These are phyloP conservation scores for Ophion ellenae DNA, from an alignment of 2,888 invertebrate species.

Conservation along the genomic window DNA sequence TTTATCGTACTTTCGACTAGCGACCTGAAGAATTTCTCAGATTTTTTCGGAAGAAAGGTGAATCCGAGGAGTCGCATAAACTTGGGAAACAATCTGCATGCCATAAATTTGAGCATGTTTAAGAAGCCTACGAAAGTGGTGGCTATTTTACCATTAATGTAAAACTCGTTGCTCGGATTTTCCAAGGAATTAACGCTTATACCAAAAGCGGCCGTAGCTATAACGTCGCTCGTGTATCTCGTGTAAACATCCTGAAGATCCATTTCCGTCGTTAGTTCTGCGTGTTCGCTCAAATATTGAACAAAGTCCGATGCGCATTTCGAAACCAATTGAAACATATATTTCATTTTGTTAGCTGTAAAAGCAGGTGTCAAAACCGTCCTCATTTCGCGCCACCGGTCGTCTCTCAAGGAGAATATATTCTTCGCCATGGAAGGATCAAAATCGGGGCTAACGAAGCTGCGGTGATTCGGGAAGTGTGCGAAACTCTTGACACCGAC, in stretches of 20 bases:
- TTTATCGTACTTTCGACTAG: slow-evolving; percentile 83
- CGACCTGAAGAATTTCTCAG: slow-evolving; percentile 60
- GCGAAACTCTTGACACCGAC: slow-evolving; percentile 74
- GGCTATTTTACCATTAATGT: slow-evolving; percentile 76
- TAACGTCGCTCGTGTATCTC: slow-evolving; percentile 86
- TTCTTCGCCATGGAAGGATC: slow-evolving; percentile 74
- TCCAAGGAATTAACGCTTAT: slow-evolving; percentile 85
- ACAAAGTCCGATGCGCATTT: slow-evolving; percentile 74
- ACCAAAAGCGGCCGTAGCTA: slow-evolving; percentile 86
- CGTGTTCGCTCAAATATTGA: slow-evolving; percentile 70
- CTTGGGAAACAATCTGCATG: slow-evolving; percentile 31
- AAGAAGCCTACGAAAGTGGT: slow-evolving; percentile 58
- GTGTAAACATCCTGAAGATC: slow-evolving; percentile 84
- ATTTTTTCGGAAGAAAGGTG: slow-evolving; percentile 40
- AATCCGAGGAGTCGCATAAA: slow-evolving; percentile 48
- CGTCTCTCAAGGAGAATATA: slow-evolving; percentile 73
- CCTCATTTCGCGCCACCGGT: slow-evolving; percentile 77
- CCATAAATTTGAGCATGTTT: slow-evolving; percentile 39
- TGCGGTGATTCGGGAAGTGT: slow-evolving; percentile 72
- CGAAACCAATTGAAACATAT: slow-evolving; percentile 72
- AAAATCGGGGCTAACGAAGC: slow-evolving; percentile 69
- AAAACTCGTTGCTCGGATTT: slow-evolving; percentile 85
- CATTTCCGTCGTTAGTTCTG: slow-evolving; percentile 75
- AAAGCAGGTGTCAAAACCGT: slow-evolving; percentile 76
- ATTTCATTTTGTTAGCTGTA: slow-evolving; percentile 78